A percentile compares a stretch with the other conserved stretches of the same genome.
These are phyloP conservation scores for Myripristis murdjan DNA, from an alignment of 2,797 vertebrate genomes.

Conservation along the genomic window DNA sequence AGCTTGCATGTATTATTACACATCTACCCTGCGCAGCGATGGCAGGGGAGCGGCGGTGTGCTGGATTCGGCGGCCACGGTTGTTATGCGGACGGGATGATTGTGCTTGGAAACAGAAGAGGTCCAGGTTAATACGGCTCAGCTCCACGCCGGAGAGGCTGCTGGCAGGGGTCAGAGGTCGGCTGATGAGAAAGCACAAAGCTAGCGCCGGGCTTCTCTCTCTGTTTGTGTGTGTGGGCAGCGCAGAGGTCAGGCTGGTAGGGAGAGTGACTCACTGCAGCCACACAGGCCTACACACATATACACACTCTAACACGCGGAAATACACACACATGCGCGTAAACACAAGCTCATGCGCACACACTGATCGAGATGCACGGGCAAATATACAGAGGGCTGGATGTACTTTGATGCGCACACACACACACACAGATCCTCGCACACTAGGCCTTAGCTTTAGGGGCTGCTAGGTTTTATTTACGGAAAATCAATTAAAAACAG, in stretches of 20 bases:
- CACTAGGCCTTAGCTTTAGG: slow-evolving; percentile 43
- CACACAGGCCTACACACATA: slow-evolving; percentile 50
- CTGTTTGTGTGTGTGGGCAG: slow-evolving; percentile 75
- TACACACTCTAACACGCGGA: slow-evolving; percentile 21
- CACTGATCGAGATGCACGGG: not conserved
- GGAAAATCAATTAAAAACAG: slow-evolving; percentile 69
- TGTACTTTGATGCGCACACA: slow-evolving; percentile 43
- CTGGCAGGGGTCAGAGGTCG: slow-evolving; percentile 59
- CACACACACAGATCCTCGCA: slow-evolving; percentile 16
- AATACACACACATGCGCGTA: slow-evolving; percentile 16
- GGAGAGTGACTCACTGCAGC: slow-evolving; percentile 74
- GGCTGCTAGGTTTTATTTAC: slow-evolving; percentile 58
- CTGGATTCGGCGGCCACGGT: slow-evolving; percentile 44
- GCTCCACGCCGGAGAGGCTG: slow-evolving; percentile 59
- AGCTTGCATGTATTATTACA: slow-evolving; percentile 70
- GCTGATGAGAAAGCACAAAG: slow-evolving; percentile 75
- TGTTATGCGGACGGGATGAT: slow-evolving; percentile 47
- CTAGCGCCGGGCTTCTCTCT: slow-evolving; percentile 45
- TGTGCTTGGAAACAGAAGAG: slow-evolving; percentile 56
- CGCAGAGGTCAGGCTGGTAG: slow-evolving; percentile 62
- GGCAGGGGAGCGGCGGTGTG: slow-evolving; percentile 29
- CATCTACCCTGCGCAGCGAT: slow-evolving; percentile 23
- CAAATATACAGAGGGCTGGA: slow-evolving; percentile 25
- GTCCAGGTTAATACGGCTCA: slow-evolving; percentile 71
- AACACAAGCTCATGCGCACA: not conserved